These are phyloP conservation scores for Serilophus lunatus DNA, from an alignment of 2,113 vertebrate species.

Conservation along the genomic window DNA sequence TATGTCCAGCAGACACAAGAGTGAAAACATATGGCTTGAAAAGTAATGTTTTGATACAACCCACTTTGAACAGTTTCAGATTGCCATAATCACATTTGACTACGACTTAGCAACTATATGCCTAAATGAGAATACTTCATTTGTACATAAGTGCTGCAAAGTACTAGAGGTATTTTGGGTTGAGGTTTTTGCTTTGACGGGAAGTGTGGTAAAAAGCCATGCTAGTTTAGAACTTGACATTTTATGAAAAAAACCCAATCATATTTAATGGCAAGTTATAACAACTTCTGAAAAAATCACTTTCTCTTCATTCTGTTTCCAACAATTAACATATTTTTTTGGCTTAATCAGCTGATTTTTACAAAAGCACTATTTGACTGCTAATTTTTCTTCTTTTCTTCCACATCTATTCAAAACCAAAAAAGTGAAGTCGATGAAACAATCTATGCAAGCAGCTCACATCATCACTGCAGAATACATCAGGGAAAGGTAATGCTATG, in stretches of 20 bases:
- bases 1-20: not conserved
- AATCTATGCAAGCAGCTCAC: not conserved
- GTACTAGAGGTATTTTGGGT: not conserved
- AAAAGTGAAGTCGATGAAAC: not conserved
- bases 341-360: not conserved
- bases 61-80: not conserved
- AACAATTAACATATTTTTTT: not conserved
- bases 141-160: not conserved
- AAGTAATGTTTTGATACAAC: not conserved
- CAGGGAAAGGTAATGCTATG: not conserved
- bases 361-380: constrained; percentile 8
- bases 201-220: not conserved
- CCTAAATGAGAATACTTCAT: not conserved
- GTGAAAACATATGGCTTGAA: not conserved
- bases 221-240: not conserved
- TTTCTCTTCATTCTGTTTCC: not conserved
- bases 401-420: not conserved
- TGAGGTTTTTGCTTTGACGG: not conserved
- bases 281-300: constrained; percentile 29
- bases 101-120: not conserved
- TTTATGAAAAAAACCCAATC: not conserved
- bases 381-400: not conserved
- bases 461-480: not conserved
- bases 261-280: not conserved
- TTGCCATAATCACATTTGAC: not conserved